A percentile compares a stretch with the other conserved stretches of the same genome.
Conservation (phyloP, 2,113 vertebrate genomes). For the Crocuta crocuta region DNA sequence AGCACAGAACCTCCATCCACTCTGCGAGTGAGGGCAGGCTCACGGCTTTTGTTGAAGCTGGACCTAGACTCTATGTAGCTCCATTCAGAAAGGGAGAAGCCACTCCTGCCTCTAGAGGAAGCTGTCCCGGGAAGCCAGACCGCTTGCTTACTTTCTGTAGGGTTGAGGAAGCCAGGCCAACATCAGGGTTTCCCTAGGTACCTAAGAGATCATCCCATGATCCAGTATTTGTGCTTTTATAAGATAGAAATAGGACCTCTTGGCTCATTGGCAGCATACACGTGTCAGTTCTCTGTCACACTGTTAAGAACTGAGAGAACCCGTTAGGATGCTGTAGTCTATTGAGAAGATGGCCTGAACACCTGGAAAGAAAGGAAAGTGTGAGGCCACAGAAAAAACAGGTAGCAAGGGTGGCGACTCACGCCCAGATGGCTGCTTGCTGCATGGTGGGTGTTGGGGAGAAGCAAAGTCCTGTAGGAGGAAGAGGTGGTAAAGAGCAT, state of each 20-base stretch:
- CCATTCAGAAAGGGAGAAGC: not conserved
- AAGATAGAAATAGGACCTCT: not conserved
- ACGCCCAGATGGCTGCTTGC: not conserved
- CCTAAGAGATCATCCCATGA: too few relatives aligned
- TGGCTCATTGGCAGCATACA: not conserved
- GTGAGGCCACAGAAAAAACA: not conserved
- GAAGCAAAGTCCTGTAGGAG: not conserved
- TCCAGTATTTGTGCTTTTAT: not conserved
- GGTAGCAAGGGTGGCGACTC: not conserved
- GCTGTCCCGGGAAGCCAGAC: not conserved
- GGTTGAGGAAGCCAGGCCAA: not conserved
- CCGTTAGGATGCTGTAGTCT: not conserved
- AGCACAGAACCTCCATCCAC: not conserved
- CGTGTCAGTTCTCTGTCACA: not conserved
- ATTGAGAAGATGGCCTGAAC: not conserved
- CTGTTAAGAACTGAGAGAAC: not conserved
- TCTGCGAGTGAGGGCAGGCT: not conserved
- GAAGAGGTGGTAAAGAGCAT: not conserved
- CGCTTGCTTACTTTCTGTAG: not conserved
- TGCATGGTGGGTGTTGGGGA: not conserved
- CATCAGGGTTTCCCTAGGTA: not conserved
- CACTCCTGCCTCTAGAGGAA: not conserved
- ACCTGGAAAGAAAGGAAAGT: not conserved
- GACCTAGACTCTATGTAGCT: not conserved
- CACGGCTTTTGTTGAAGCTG: not conserved